These are phyloP conservation scores for Drosophila neotestacea DNA, from an alignment of 2,888 invertebrate genomes.

Conservation along the genomic window DNA sequence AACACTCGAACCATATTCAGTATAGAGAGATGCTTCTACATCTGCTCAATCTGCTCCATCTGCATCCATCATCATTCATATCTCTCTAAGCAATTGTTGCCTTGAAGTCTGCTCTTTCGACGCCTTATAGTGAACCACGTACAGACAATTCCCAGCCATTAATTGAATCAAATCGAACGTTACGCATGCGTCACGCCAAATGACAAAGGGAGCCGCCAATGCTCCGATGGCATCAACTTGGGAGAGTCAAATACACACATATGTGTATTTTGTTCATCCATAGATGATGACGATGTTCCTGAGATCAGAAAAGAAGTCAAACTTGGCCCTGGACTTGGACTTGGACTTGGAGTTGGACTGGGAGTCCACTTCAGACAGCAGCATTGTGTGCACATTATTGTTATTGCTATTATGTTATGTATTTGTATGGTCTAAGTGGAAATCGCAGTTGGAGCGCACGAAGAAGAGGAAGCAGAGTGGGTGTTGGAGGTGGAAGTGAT, in stretches of 20 bases:
- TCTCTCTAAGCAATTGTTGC: constrained; percentile 16
- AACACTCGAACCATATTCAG: constrained; percentile 40
- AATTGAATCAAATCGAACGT: constrained; percentile 82
- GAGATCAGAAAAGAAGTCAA: neutral
- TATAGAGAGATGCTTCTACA: constrained; percentile 6
- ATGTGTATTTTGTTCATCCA: constrained; percentile 21
- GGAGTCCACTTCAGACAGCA: constrained; percentile 50
- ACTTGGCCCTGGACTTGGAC: neutral
- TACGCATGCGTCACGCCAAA: constrained; percentile 79
- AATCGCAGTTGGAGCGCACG: constrained; percentile 66
- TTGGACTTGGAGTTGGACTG: neutral
- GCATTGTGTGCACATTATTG: constrained; percentile 69
- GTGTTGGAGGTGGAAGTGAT: constrained; percentile 21
- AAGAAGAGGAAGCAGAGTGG: constrained; percentile 25
- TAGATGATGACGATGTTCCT: constrained; percentile 26
- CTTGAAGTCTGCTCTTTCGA: constrained; percentile 27
- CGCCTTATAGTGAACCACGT: constrained; percentile 54
- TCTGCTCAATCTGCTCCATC: constrained; percentile 12
- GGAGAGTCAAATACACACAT: constrained; percentile 52
- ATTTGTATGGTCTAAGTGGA: constrained; percentile 71
- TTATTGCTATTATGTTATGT: constrained; percentile 76
- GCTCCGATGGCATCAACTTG: constrained; percentile 31
- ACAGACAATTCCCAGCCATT: constrained; percentile 75
- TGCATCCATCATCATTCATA: constrained; percentile 11
- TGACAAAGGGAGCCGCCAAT: constrained; percentile 74